These are phyloP conservation scores for Euphonia xanthogaster DNA, from an alignment of 2,797 vertebrate species.

Conservation along the genomic window DNA sequence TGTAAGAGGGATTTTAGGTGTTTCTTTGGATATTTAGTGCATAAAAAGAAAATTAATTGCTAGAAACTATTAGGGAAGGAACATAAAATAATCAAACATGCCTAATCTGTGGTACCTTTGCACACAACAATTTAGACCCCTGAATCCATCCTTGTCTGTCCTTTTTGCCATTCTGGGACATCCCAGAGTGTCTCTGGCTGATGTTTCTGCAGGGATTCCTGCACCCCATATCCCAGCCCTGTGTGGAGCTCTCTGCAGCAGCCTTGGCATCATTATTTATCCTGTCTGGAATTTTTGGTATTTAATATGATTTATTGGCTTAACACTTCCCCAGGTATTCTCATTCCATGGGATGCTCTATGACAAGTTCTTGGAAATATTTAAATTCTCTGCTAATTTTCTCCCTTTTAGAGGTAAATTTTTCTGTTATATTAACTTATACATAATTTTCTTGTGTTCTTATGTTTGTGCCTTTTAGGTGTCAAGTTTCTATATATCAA, in stretches of 20 bases:
- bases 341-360: background rate
- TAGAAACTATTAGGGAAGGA: background rate
- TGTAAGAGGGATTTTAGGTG: background rate
- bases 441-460: background rate
- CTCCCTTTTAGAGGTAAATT: background rate
- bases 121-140: background rate
- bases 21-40: background rate
- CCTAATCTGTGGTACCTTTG: background rate
- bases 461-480: background rate
- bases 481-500: background rate
- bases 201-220: background rate
- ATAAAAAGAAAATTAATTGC: background rate
- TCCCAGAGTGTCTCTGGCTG: background rate
- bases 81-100: background rate
- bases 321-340: background rate
- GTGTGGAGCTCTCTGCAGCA: background rate
- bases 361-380: background rate
- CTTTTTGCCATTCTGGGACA: background rate
- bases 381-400: background rate
- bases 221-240: background rate
- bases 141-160: background rate
- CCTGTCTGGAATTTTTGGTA: background rate
- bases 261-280: background rate
- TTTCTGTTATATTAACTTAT: background rate
- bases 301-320: background rate